Base-by-base conservation (phyloP, 2,797 vertebrate genomes). In the Scarus forsteni region DNA sequence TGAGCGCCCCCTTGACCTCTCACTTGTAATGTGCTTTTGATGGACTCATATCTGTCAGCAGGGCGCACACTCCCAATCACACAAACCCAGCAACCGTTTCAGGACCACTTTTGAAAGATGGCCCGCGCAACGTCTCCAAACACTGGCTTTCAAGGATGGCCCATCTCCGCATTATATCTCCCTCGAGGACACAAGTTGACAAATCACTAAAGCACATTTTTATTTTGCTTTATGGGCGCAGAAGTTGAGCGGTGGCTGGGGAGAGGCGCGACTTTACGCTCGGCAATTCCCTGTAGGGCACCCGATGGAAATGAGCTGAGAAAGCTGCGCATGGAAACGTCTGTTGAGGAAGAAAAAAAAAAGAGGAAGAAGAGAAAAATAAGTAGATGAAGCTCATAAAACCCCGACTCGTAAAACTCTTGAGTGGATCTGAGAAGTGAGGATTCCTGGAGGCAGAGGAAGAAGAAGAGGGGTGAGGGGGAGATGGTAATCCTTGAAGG, bases 201-300 rank as follows among this genome's bases (percentile, higher is more conserved):
- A 92, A 92, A 93, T 90, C 89, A 85, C 87, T 84, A 84, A 86
- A 80, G 81, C 73, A 65, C 83, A 62, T 84, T 92, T 91, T 87
- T 85, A 76, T 91, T 85, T 88, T 86, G 73, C 78, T 90, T 90
- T 88, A 92, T 83, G 80, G 81, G 74, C 62, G 19, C 58, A 54
- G 80, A 86, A 89, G 88, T 90, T 79, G 81, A 88, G 87, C 71
- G 57, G 76, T 10, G 69, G 77, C 67, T 46, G 48, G 62, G 81
- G 84, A 85, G 39, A 89, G 85, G 86, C 76, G 66, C 53, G 69
- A 88, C 59, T 84, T 86, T 81, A 77, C 56, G 76, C 83, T 85
- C 39, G 35, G 57, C 61, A 60, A 68, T 79, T 76, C 77, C 84
- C 90, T 73, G 77, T 69, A 74, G 91, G 89, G 86, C 88, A 79